These are phyloP conservation scores for Knipowitschia caucasica DNA, from an alignment of 2,797 vertebrate species.

Conservation along the genomic window DNA sequence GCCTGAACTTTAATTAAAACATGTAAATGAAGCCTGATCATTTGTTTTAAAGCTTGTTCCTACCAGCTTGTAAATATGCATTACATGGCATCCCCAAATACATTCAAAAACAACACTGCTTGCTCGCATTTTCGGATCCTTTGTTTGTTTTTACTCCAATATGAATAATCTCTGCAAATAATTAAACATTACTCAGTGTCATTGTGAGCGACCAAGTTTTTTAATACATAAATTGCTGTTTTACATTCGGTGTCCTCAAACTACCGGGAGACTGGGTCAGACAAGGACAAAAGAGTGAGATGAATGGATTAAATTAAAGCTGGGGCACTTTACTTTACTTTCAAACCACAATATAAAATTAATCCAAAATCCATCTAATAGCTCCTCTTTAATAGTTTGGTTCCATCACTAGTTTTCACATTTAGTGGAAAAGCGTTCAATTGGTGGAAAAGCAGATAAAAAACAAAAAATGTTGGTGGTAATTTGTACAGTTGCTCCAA, in stretches of 20 bases:
- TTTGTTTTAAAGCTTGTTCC: slow-evolving; percentile 1
- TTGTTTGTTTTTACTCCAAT: background rate
- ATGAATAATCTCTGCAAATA: slow-evolving; percentile 3
- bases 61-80: slow-evolving; percentile 1
- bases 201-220: background rate
- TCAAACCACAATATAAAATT: no score
- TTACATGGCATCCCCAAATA: background rate
- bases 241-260: no score
- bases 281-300: background rate
- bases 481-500: no score
- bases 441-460: no score
- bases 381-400: no score
- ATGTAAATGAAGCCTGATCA: background rate
- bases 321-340: no score
- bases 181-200: background rate
- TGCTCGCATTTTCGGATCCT: background rate
- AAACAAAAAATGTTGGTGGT: no score
- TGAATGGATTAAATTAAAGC: background rate
- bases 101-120: background rate
- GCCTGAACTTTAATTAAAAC: slow-evolving; percentile 3
- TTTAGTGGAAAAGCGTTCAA: no score
- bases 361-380: no score
- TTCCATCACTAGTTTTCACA: no score
- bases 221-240: background rate
- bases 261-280: background rate